Base-by-base conservation (phyloP, 2,888 invertebrate genomes). In the Chloroclystis v-ata region DNA sequence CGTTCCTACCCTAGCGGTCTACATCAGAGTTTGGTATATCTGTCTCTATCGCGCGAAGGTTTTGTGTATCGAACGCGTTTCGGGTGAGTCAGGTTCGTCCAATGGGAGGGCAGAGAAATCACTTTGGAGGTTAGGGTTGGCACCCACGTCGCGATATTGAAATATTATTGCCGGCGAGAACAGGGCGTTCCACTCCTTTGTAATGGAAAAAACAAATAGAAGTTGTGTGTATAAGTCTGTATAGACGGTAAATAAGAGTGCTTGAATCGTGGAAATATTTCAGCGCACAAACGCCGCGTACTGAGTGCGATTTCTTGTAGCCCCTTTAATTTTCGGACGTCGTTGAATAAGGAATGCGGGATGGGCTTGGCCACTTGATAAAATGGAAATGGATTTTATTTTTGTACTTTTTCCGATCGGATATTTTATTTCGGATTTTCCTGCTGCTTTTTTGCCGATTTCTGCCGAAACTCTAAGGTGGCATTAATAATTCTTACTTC, bases 271-370 rank as follows among this genome's bases (percentile, higher is more conserved):
- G 70, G 73, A 75, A 77, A 82, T 81, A 82, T 84, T 82, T 82
- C 75, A 77, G 80, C 61, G 57, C 46, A 51, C 46, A 63, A 63
- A 62, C 68, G 68, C 64, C 67, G 69, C 60, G 16, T 63, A 49
- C 67, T 81, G 82, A 86, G 86, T 86, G 86, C 84, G 75, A 82
- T 82, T 80, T 82, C 86, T 86, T 86, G 86, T 86, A 82, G 68
- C 71, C 63, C 68, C 75, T 77, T 75, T 76, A 75, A 78, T 78
- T 80, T 78, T 82, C 75, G 83, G 85, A 78, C 82, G 66, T 58
- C 67, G 68, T 63, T 86, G 80, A 86, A 86, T 84, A 84, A 86
- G 80, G 82, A 80, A 86, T 85, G 82, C 70, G 69, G 63, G 63
- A 11, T 58, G 67, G 61, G 38, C 37, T 33, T 25, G 28, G 29